Evolutionary conservation across 2,113 vertebrate genomes (phyloP).

Genomic region (Orthonyx spaldingii): DNA sequence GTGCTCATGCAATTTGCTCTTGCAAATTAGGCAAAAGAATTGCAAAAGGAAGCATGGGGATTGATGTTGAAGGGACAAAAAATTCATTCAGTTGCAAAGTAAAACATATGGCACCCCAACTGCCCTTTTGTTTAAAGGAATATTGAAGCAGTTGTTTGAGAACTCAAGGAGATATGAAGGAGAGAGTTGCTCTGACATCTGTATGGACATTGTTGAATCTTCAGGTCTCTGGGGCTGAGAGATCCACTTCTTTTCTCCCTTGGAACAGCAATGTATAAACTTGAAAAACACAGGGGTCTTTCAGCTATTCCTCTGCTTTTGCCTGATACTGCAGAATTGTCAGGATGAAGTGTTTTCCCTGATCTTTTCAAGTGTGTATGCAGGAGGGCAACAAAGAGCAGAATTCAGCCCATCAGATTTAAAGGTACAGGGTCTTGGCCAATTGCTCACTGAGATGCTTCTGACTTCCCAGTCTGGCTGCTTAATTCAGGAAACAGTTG

Average conservation of each 20-base stretch:
- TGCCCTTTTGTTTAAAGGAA: not conserved
- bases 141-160: not conserved
- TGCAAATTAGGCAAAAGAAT: not conserved
- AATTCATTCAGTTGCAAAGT: not conserved
- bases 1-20: not conserved
- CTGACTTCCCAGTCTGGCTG: not conserved
- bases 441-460: not conserved
- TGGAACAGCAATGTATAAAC: not conserved
- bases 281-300: not conserved
- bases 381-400: not conserved
- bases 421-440: not conserved
- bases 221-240: not conserved
- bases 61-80: not conserved
- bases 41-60: not conserved
- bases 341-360: not conserved
- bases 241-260: not conserved
- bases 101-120: not conserved
- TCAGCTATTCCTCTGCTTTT: not conserved
- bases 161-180: not conserved
- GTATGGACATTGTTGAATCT: not conserved
- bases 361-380: not conserved
- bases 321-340: not conserved
- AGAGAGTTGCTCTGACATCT: not conserved
- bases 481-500: not conserved
- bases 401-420: not conserved